phyloP scores from a whole-genome alignment of 2,888 invertebrate species.

The Deroplatys truncata region DNA sequence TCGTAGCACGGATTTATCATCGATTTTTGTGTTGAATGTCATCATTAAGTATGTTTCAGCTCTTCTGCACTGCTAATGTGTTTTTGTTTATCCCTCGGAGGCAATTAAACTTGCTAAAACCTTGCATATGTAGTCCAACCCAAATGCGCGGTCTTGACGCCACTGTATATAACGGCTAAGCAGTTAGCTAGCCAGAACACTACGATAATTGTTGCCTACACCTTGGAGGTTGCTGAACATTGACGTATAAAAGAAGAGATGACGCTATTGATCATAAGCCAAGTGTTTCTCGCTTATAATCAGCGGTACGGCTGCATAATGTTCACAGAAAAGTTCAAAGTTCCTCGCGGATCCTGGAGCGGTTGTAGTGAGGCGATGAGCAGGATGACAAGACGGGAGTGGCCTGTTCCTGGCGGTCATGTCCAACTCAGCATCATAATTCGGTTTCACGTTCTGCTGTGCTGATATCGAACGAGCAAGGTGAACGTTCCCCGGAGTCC shows the following conservation, averaged over 20 bases:
- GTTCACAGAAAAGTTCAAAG: background rate
- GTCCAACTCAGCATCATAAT: constrained; percentile 23
- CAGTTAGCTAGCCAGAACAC: background rate
- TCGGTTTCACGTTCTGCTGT: constrained; percentile 27
- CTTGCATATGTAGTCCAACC: no score
- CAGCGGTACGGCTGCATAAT: background rate
- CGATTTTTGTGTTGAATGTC: no score
- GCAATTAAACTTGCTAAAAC: no score
- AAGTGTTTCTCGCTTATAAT: background rate
- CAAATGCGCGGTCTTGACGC: background rate
- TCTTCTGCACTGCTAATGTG: no score
- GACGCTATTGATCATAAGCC: background rate
- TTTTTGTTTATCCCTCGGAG: no score
- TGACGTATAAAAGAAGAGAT: background rate
- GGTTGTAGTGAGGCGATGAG: background rate
- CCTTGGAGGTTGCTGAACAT: background rate
- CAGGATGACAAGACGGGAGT: background rate
- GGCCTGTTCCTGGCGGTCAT: background rate
- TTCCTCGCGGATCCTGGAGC: background rate
- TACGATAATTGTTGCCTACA: background rate
- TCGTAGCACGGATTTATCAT: no score
- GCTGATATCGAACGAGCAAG: constrained; percentile 30
- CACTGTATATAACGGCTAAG: background rate
- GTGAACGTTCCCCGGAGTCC: constrained; percentile 21
- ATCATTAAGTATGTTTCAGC: no score